Percentiles rank a stretch among this genome's conserved stretches.
These are phyloP conservation scores for Neodiprion fabricii DNA, from an alignment of 1,140 invertebrate species.

Conservation along the genomic window DNA sequence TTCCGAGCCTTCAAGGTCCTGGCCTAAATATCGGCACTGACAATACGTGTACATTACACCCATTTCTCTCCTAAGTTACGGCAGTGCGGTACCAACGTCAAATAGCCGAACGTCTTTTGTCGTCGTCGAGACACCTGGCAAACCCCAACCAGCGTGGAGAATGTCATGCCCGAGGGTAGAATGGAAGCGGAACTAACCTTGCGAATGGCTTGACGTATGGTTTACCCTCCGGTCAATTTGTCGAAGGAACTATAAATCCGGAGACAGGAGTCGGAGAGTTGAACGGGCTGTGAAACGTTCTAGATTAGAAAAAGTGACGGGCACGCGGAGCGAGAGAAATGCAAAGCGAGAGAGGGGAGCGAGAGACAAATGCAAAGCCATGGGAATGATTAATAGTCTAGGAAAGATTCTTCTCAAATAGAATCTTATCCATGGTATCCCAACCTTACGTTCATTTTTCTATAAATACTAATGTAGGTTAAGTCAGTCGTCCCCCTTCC, in stretches of 20 bases:
- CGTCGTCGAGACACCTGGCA: background rate
- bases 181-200: conserved; percentile 7
- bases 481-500: background rate
- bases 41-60: background rate
- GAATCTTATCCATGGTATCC: background rate
- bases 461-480: background rate
- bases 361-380: background rate
- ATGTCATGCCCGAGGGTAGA: background rate
- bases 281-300: background rate
- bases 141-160: background rate
- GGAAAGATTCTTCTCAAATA: conserved; percentile 5
- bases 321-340: background rate
- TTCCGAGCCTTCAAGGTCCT: no score
- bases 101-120: conserved; percentile 4
- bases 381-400: conserved; percentile 2
- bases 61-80: background rate
- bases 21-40: background rate
- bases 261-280: background rate
- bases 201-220: background rate
- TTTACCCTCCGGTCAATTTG: conserved; percentile 7
- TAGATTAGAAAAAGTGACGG: background rate
- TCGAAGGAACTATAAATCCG: conserved; percentile 7
- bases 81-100: background rate
- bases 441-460: background rate
- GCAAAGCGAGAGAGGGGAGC: background rate